These are phyloP conservation scores for Oophaga pumilio DNA, from an alignment of 2,113 vertebrate species.

Conservation along the genomic window DNA sequence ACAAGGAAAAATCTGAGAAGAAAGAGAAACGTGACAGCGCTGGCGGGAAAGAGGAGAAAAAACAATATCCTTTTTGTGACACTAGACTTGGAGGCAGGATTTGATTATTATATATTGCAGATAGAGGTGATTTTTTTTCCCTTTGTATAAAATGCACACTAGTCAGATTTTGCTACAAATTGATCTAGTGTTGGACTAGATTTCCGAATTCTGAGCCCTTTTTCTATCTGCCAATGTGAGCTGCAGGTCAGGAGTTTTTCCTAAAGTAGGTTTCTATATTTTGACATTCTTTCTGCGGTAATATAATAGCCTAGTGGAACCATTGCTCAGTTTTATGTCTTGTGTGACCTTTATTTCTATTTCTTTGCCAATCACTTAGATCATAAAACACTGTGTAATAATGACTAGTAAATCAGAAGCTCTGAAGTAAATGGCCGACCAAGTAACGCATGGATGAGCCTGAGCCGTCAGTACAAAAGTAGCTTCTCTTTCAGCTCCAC, in stretches of 20 bases:
- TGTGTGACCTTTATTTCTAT: too few relatives aligned
- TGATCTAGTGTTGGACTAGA: background rate
- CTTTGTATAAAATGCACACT: background rate
- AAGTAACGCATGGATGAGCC: too few relatives aligned
- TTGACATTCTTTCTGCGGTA: background rate
- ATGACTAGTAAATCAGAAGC: too few relatives aligned
- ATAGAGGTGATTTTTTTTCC: background rate
- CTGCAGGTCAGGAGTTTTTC: too few relatives aligned
- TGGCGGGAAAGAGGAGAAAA: slow-evolving; percentile 90
- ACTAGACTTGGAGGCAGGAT: background rate
- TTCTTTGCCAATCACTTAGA: too few relatives aligned
- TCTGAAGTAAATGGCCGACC: too few relatives aligned
- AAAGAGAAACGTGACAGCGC: slow-evolving; percentile 89
- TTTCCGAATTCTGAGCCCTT: background rate
- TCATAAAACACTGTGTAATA: too few relatives aligned
- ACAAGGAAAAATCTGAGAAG: slow-evolving; percentile 92
- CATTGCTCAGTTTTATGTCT: background rate
- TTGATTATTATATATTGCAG: background rate
- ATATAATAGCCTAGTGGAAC: background rate
- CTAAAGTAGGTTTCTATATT: background rate
- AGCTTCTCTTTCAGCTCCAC: too few relatives aligned
- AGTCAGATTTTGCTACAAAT: background rate
- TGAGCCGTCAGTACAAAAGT: too few relatives aligned
- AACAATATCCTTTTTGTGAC: slow-evolving; percentile 89
- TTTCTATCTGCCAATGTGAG: background rate